Base-by-base conservation (phyloP, 1,140 invertebrate species). In the Stenopsyche tienmushanensis region DNA sequence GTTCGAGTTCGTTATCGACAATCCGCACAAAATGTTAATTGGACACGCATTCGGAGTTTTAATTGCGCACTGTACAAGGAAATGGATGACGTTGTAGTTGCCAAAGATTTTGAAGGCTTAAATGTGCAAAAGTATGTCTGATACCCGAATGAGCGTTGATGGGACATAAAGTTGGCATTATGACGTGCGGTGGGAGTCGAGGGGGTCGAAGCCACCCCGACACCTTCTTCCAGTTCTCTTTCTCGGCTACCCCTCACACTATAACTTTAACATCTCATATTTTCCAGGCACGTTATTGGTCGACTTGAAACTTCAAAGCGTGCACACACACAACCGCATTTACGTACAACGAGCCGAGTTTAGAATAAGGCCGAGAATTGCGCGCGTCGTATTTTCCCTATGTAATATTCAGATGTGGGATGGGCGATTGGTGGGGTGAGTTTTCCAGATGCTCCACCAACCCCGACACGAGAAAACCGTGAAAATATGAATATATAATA, bases 231-330 rank as follows among this genome's bases (percentile, higher is more conserved):
- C 55, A 42, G 9, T 17, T 55, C 42, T 41, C 55, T n/a, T 24
- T 2, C 29, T 18, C 42, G 21, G 2, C 39, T 21, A 29, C 52
- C 26, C 50, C 26, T n/a, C 47, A 10, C 17, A 21, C 60, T 25
- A 52, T 26, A 25, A 52, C 34, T 50, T 44, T 29, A 50, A 50
- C 60, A 21, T 62, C 49, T 70, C 60, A 70, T 70, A 70, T 70
- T 70, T 69, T 70, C 68, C 65, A 26, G 65, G 62, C 55, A 64
- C 68, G 68, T 67, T 65, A 70, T 70, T 70, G 68, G 68, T 67
- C 68, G 65, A 64, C 44, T 66, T 66, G 57, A 70, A 70, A 67
- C 47, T 70, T 70, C 53, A 70, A 67, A 70, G 57, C 65, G 62
- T 57, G 49, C 52, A 58, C 62, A 68, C 62, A 39, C 57, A 60